Percentiles rank a stretch among this genome's conserved stretches.
These are phyloP conservation scores for Meloe dianella DNA, from an alignment of 2,888 invertebrate genomes.

Conservation along the genomic window DNA sequence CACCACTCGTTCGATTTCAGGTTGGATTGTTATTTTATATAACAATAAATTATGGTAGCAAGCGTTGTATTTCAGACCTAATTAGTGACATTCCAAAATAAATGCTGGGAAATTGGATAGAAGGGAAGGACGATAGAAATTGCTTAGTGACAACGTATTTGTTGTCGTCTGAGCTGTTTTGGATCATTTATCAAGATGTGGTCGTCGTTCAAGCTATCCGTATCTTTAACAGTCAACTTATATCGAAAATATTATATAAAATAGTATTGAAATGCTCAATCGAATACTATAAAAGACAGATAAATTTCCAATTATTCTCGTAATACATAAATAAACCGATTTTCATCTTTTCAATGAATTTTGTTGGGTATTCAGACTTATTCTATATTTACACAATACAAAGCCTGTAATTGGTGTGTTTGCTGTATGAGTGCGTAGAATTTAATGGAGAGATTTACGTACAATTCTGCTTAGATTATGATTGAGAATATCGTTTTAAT, in stretches of 20 bases:
- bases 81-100: constrained; percentile 27
- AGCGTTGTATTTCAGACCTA: constrained; percentile 16
- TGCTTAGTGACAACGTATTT: constrained; percentile 26
- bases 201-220: constrained; percentile 17
- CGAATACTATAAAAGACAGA: neutral
- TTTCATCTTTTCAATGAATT: neutral
- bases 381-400: neutral
- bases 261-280: neutral
- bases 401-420: neutral
- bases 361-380: neutral
- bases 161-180: constrained; percentile 22
- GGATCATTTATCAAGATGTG: constrained; percentile 28
- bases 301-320: neutral
- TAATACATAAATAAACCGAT: neutral
- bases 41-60: constrained; percentile 16
- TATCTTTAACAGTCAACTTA: constrained; percentile 15
- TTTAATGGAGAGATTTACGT: neutral
- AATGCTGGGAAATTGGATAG: constrained; percentile 11
- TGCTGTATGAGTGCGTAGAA: neutral
- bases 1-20: constrained; percentile 13
- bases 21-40: constrained; percentile 19
- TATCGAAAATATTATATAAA: neutral
- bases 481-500: neutral
- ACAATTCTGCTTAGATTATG: neutral
- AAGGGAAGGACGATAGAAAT: neutral